Evolutionary conservation across 2,113 vertebrate genomes (phyloP).

Genomic region (Pan troglodytes): NHGRI_mPanTro3-v2.1_pri NC_072412.2:36653001-36653500

Average conservation of each 20-base stretch:
- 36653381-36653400: too few species aligned
- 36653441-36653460: too few species aligned
- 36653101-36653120: background rate
- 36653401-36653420: too few species aligned
- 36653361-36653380: too few species aligned
- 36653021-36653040: background rate
- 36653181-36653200: background rate
- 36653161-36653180: background rate
- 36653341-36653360: too few species aligned
- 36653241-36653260: background rate
- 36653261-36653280: background rate
- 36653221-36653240: background rate
- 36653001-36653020: background rate
- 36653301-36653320: too few species aligned
- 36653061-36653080: background rate
- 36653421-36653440: too few species aligned
- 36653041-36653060: background rate
- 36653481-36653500: too few species aligned
- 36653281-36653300: too few species aligned
- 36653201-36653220: background rate
- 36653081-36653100: background rate
- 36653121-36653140: background rate
- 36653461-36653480: too few species aligned
- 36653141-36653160: background rate
- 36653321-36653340: too few species aligned